Base-by-base conservation (phyloP, 2,888 invertebrate genomes). In the Nudaria mundana region DNA sequence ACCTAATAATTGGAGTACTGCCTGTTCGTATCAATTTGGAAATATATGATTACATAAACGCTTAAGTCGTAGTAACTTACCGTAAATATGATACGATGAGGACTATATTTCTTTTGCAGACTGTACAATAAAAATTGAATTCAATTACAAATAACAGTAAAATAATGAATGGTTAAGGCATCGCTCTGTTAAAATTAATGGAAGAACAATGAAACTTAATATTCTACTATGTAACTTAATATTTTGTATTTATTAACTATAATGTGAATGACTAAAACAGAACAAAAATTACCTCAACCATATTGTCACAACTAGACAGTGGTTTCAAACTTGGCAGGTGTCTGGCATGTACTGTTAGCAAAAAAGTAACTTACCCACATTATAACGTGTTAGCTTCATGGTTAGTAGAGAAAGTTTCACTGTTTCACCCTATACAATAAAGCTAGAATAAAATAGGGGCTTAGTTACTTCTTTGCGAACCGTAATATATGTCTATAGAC, bases 121-220 rank as follows among this genome's bases (percentile, higher is more conserved):
- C n/a, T n/a, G n/a, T n/a, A n/a, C n/a, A n/a, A n/a, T n/a, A 61
- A 57, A 56, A 66, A 63, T 69, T 67, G 68, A 10, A 35, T 34
- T 25, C 63, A 64, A 63, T 66, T 69, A 65, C 68, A 74, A 71
- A 71, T 70, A 66, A 67, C 65, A 60, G 60, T 56, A 51, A 36
- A 46, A 38, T 37, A 52, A 40, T 48, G 34, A 40, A 51, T 61
- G 58, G 59, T 54, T 47, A 58, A 59, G 55, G 59, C 46, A 52
- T 65, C 56, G 59, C 67, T 71, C 66, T 64, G 66, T 66, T 65
- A 70, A 69, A 69, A 73, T 63, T 76, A 79, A 79, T 81, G 82
- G 82, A 81, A 83, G 81, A 83, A 77, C 79, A 63, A 67, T 68
- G 62, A 58, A 80, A 79, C 75, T 73, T 76, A 81, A 76, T 63